Conservation (phyloP, 2,113 vertebrate species). For the Brevimyrus niger region DNA sequence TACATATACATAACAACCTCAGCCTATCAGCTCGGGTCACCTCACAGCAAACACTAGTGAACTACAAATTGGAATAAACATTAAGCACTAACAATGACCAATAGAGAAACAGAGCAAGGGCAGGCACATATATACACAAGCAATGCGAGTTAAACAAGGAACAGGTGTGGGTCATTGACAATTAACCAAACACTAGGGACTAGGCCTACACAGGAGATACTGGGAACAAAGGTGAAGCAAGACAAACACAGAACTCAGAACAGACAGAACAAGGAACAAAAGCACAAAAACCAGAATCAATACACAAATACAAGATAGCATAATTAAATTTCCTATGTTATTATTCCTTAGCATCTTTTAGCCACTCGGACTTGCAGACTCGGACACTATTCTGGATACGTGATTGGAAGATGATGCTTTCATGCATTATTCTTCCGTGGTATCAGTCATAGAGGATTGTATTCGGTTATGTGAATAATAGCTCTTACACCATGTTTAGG, state of each 20-base stretch:
- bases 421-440: background rate
- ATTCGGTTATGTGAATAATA: background rate
- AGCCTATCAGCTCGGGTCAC: background rate
- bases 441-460: background rate
- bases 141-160: background rate
- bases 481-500: background rate
- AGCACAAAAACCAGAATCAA: background rate
- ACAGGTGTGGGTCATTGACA: background rate
- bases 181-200: background rate
- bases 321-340: background rate
- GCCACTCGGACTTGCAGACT: background rate
- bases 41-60: background rate
- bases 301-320: background rate
- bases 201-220: background rate
- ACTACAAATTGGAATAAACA: too few relatives aligned
- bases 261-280: background rate
- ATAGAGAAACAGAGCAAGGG: background rate
- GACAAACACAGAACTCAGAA: background rate
- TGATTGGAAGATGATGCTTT: background rate
- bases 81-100: background rate
- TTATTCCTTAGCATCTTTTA: background rate
- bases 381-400: background rate
- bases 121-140: background rate
- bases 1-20: too few relatives aligned
- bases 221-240: background rate